Evolutionary conservation across 1,140 invertebrate species (phyloP).

Genomic region (Propsilocerus akamusi): DNA sequence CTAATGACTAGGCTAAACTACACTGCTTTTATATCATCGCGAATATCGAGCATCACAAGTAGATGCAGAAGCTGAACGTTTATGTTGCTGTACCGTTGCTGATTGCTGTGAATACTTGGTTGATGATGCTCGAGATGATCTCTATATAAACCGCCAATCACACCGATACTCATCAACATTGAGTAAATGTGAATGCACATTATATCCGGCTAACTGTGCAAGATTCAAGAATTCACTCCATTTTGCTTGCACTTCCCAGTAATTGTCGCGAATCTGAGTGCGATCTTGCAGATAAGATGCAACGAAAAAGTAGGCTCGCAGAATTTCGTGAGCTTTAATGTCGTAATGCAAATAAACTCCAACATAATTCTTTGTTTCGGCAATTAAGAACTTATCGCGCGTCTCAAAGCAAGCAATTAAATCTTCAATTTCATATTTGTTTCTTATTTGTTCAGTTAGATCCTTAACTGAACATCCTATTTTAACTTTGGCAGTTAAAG

Average conservation of each 20-base stretch:
- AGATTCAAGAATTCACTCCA: slow-evolving; percentile 21
- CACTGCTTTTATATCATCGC: too few species aligned
- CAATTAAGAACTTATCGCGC: slow-evolving; percentile 23
- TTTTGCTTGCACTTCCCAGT: slow-evolving; percentile 28
- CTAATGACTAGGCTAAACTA: too few species aligned
- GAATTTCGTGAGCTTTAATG: slow-evolving; percentile 17
- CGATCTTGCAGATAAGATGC: slow-evolving; percentile 24
- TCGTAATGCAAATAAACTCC: slow-evolving; percentile 24
- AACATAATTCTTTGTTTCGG: slow-evolving; percentile 18
- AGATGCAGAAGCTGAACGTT: too few species aligned
- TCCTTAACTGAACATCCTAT: slow-evolving; percentile 16
- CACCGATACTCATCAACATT: slow-evolving; percentile 28
- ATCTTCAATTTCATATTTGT: slow-evolving; percentile 16
- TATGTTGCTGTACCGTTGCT: too few species aligned
- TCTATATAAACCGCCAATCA: slow-evolving; percentile 16
- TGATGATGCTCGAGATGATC: slow-evolving; percentile 8
- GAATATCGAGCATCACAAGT: too few species aligned
- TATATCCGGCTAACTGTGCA: slow-evolving; percentile 17
- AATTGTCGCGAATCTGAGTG: slow-evolving; percentile 24
- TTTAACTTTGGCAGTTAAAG: slow-evolving; percentile 22
- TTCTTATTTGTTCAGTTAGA: slow-evolving; percentile 16
- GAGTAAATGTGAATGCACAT: slow-evolving; percentile 28
- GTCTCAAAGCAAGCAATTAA: slow-evolving; percentile 28
- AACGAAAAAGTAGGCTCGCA: slow-evolving; percentile 23
- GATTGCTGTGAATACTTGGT: too few species aligned